Evolutionary conservation across 2,888 invertebrate species (phyloP).

Genomic region (Acanthoscelides obtectus): DNA sequence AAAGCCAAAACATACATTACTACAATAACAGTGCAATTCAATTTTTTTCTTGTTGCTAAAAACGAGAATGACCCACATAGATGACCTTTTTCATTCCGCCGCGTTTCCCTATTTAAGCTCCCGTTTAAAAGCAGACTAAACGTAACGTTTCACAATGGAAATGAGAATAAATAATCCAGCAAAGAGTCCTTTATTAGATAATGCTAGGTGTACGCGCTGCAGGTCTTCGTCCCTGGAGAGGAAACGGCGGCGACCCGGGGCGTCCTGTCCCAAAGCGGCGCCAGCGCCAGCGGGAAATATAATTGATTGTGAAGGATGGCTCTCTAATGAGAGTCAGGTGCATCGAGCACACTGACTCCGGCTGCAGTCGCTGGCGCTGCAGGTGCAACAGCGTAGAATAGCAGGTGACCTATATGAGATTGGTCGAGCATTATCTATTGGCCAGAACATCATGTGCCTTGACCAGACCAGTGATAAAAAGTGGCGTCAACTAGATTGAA

Average conservation of each 20-base stretch:
- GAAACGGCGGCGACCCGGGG: neutral
- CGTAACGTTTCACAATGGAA: neutral
- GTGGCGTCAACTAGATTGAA: too few species aligned
- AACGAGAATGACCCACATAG: too few species aligned
- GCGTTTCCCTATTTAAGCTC: too few species aligned
- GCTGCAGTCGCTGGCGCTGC: neutral
- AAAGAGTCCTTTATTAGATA: neutral
- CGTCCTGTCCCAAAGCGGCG: neutral
- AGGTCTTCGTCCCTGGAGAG: neutral
- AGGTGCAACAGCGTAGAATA: neutral
- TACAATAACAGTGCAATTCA: too few species aligned
- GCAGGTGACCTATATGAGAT: neutral
- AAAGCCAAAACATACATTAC: too few species aligned
- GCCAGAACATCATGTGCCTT: too few species aligned
- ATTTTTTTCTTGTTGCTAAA: too few species aligned
- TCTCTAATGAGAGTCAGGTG: neutral
- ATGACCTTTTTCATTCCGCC: too few species aligned
- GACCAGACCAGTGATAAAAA: too few species aligned
- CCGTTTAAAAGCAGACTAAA: too few species aligned
- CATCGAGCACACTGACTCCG: neutral
- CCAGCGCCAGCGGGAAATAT: neutral
- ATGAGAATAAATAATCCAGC: neutral
- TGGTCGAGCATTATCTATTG: too few species aligned
- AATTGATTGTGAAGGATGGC: neutral
- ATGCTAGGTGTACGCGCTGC: neutral